These are phyloP conservation scores for Semaprochilodus insignis DNA, from an alignment of 2,797 vertebrate species.

Conservation along the genomic window DNA sequence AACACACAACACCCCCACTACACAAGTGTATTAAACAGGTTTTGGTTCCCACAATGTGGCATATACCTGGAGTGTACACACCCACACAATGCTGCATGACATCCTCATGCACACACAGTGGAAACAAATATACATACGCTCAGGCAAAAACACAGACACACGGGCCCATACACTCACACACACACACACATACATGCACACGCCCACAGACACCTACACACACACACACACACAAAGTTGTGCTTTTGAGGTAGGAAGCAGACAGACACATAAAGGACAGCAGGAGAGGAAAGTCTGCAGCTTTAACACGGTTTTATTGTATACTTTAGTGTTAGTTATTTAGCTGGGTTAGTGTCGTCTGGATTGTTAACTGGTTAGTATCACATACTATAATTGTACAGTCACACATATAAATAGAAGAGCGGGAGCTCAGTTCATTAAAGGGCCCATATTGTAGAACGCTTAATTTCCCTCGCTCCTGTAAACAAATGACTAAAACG, in stretches of 20 bases:
- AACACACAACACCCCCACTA: no score
- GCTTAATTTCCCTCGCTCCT: background rate
- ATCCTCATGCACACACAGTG: background rate
- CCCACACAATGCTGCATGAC: background rate
- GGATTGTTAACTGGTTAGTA: slow-evolving; percentile 23
- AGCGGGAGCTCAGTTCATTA: background rate
- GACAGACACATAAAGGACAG: slow-evolving; percentile 61
- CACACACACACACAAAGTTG: slow-evolving; percentile 9
- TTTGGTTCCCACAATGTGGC: no score
- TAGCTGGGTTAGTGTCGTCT: slow-evolving; percentile 6
- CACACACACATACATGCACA: slow-evolving; percentile 22
- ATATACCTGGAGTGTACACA: background rate
- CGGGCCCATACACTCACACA: background rate
- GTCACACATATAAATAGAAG: background rate
- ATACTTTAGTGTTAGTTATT: slow-evolving; percentile 40
- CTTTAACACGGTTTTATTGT: slow-evolving; percentile 58
- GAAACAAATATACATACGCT: slow-evolving; percentile 5
- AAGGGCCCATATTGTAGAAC: background rate
- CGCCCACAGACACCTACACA: slow-evolving; percentile 30
- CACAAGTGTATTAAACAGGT: no score
- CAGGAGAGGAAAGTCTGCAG: slow-evolving; percentile 29
- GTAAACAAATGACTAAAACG: background rate
- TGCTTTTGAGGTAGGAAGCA: slow-evolving; percentile 47
- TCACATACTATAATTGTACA: slow-evolving; percentile 8
- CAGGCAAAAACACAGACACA: slow-evolving; percentile 19